phyloP scores from a whole-genome alignment of 30 jellyfish, hydroid and myxozoan genomes.

The Chrysaora quinquecirrha region DNA sequence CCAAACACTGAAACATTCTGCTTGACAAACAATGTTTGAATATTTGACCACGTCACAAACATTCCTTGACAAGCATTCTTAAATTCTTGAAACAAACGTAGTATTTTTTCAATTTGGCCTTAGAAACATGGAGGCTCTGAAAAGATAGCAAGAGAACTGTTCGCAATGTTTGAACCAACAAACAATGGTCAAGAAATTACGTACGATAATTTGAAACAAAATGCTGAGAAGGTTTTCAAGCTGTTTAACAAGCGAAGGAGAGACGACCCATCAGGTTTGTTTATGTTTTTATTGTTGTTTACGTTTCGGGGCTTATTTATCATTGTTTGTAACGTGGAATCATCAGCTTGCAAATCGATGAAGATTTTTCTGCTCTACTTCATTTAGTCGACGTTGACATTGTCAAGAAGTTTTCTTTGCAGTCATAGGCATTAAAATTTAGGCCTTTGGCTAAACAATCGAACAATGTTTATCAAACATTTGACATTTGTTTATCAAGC shows the following conservation, averaged over 20 bases:
- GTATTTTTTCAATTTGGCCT: no score
- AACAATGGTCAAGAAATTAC: conserved; percentile 5
- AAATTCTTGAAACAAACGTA: no score
- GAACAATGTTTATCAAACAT: no score
- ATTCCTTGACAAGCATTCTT: no score
- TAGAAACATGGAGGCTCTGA: conserved; percentile 46
- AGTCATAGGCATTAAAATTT: not conserved
- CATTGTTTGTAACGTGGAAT: not conserved
- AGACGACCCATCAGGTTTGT: conserved; percentile 49
- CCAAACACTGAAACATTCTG: no score
- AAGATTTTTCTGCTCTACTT: not conserved
- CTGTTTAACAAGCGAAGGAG: conserved; percentile 20
- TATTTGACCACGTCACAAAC: no score
- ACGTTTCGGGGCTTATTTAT: not conserved
- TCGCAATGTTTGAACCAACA: conserved; percentile 7
- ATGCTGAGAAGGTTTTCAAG: conserved; percentile 9
- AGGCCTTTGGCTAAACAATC: not conserved
- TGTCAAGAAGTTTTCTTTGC: not conserved
- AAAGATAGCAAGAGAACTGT: conserved; percentile 37
- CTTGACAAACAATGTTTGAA: no score
- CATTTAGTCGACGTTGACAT: not conserved
- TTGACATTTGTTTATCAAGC: no score
- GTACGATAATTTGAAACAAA: conserved; percentile 11
- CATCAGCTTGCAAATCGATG: not conserved
- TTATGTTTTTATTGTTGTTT: not conserved